Percentiles rank a stretch among this genome's conserved stretches.
Conservation (phyloP, 1,140 invertebrate genomes). For the Monomorium pharaonis region DNA sequence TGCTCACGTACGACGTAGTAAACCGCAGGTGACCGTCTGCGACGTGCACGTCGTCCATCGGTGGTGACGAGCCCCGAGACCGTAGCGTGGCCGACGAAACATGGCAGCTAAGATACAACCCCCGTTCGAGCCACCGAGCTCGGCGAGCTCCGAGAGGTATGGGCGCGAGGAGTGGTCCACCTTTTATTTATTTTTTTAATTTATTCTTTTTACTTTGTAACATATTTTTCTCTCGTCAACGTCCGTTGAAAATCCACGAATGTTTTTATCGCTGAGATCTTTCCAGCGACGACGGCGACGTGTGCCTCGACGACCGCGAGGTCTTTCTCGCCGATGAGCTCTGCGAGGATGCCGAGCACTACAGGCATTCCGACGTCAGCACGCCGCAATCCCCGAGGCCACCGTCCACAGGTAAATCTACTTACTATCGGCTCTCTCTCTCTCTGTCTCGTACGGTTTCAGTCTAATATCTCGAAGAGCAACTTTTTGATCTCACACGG, state of each 20-base stretch:
- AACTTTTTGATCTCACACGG: not conserved
- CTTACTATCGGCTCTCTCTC: not conserved
- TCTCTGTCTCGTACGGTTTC: not conserved
- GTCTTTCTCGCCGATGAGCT: slow-evolving; percentile 86
- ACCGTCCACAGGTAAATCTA: slow-evolving; percentile 87
- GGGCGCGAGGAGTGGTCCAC: too few relatives aligned
- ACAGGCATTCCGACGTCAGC: slow-evolving; percentile 71
- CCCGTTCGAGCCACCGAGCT: slow-evolving; percentile 90
- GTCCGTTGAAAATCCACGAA: not conserved
- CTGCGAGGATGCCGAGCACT: slow-evolving; percentile 87
- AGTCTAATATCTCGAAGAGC: not conserved
- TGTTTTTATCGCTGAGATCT: not conserved
- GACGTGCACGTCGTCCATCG: not conserved
- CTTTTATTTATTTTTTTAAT: too few relatives aligned
- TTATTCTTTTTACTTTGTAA: not conserved
- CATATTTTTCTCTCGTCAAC: not conserved
- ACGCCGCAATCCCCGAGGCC: slow-evolving; percentile 89
- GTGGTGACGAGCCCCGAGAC: not conserved
- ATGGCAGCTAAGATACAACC: slow-evolving; percentile 90
- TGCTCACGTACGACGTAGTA: not conserved
- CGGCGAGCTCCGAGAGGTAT: slow-evolving; percentile 94
- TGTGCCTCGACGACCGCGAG: slow-evolving; percentile 86
- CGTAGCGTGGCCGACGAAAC: not conserved
- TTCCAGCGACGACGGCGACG: slow-evolving; percentile 83
- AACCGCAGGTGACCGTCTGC: not conserved